A percentile compares a stretch with the other conserved stretches of the same genome.
phyloP scores from a whole-genome alignment of 1,140 invertebrate genomes.

The Melanaphis sacchari region DNA sequence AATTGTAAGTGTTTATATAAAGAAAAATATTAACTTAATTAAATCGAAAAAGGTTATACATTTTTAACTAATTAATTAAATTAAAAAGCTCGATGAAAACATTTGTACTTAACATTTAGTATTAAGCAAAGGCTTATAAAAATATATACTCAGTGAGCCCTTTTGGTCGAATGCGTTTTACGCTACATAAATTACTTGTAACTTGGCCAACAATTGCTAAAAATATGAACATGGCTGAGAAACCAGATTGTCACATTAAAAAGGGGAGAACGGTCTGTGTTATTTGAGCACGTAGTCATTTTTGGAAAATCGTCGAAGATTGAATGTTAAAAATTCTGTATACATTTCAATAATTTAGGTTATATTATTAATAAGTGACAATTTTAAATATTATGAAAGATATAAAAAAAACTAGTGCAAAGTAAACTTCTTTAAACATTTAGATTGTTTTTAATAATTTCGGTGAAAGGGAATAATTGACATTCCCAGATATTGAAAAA shows the following conservation, averaged over 20 bases:
- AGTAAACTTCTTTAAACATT: no score
- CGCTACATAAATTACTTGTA: not conserved
- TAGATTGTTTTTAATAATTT: no score
- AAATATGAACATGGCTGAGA: not conserved
- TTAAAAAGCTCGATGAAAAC: not conserved
- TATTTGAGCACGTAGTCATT: not conserved
- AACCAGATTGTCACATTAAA: not conserved
- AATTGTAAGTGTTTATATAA: no score
- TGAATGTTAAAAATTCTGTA: no score
- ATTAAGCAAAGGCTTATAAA: not conserved
- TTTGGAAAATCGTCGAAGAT: no score
- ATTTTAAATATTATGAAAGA: no score
- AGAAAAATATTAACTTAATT: not conserved
- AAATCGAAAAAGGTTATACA: not conserved
- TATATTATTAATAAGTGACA: no score
- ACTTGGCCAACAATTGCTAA: not conserved
- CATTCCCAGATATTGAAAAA: no score
- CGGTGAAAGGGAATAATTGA: no score
- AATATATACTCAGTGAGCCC: not conserved
- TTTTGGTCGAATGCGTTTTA: not conserved
- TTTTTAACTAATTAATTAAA: not conserved
- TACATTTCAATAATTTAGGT: no score
- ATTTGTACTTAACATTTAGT: not conserved
- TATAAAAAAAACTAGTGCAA: accelerated
- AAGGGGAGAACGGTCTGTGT: not conserved